Evolutionary conservation across 2,797 vertebrate genomes (phyloP).

Genomic region (Bryconaethiops microstoma): DNA sequence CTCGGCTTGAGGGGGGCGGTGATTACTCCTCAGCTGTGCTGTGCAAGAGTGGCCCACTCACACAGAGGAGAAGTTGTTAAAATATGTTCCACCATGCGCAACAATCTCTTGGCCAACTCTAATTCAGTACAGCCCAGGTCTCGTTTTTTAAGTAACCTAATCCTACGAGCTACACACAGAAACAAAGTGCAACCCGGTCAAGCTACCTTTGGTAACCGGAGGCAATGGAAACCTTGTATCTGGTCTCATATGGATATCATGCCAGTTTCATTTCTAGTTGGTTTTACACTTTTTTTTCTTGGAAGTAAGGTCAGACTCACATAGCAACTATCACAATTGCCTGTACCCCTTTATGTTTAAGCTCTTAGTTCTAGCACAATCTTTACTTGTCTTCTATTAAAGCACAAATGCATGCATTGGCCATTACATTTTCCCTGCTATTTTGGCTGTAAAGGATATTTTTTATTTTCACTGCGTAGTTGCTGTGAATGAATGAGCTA

Average conservation of each 20-base stretch:
- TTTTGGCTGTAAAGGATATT: no score
- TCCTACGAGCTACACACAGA: background rate
- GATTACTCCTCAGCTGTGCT: slow-evolving; percentile 1
- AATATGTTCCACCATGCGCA: background rate
- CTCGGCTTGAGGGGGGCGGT: background rate
- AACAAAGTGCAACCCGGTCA: background rate
- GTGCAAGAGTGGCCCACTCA: background rate
- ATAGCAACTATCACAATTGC: no score
- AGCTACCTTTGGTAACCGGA: background rate
- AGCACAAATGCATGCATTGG: no score
- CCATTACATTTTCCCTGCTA: no score
- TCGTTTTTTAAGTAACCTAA: background rate
- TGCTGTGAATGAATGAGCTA: no score
- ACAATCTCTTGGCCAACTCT: background rate
- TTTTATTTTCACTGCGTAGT: no score
- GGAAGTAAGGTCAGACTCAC: background rate
- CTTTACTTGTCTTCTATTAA: no score
- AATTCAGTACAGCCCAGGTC: background rate
- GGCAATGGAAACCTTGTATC: background rate
- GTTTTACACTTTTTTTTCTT: background rate
- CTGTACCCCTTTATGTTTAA: no score
- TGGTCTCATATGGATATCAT: background rate
- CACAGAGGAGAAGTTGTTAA: background rate
- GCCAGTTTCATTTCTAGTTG: background rate
- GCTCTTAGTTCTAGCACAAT: no score